These are phyloP conservation scores for Drymonia ruficornis DNA, from an alignment of 2,888 invertebrate species.

Conservation along the genomic window DNA sequence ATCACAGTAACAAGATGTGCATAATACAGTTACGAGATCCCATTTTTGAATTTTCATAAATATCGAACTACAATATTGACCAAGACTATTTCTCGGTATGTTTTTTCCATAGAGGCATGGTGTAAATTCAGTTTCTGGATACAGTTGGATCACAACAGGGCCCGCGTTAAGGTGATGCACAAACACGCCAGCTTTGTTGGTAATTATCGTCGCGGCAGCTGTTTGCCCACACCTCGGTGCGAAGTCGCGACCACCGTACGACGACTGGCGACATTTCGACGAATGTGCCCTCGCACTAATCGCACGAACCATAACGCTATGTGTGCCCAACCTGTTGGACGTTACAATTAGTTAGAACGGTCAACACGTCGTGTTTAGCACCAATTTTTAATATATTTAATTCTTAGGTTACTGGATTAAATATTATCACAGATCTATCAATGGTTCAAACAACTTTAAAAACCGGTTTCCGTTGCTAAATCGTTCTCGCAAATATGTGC, in stretches of 20 bases:
- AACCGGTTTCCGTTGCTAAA: slow-evolving; percentile 23
- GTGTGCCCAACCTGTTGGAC: slow-evolving; percentile 50
- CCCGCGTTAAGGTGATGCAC: slow-evolving; percentile 62
- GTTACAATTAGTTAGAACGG: slow-evolving; percentile 53
- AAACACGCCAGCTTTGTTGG: slow-evolving; percentile 77
- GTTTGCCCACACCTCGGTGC: slow-evolving; percentile 78
- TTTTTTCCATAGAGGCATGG: slow-evolving; percentile 39
- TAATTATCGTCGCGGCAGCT: slow-evolving; percentile 79
- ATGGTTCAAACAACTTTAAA: slow-evolving; percentile 26
- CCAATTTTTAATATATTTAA: slow-evolving; percentile 35
- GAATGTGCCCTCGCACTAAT: slow-evolving; percentile 60
- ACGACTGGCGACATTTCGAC: slow-evolving; percentile 71
- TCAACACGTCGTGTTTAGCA: slow-evolving; percentile 60
- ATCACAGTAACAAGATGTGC: slow-evolving; percentile 3
- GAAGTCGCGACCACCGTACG: slow-evolving; percentile 82
- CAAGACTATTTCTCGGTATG: slow-evolving; percentile 37
- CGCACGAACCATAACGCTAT: slow-evolving; percentile 45
- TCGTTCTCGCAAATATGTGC: slow-evolving; percentile 16
- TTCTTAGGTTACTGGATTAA: slow-evolving; percentile 18
- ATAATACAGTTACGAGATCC: slow-evolving; percentile 4
- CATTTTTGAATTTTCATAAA: slow-evolving; percentile 17
- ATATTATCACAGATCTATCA: slow-evolving; percentile 33
- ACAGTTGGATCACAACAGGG: slow-evolving; percentile 48
- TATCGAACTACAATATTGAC: slow-evolving; percentile 24
- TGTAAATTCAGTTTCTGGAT: slow-evolving; percentile 53